Base-by-base conservation (phyloP, 2,888 invertebrate genomes). In the Hedychridium roseum region DNA sequence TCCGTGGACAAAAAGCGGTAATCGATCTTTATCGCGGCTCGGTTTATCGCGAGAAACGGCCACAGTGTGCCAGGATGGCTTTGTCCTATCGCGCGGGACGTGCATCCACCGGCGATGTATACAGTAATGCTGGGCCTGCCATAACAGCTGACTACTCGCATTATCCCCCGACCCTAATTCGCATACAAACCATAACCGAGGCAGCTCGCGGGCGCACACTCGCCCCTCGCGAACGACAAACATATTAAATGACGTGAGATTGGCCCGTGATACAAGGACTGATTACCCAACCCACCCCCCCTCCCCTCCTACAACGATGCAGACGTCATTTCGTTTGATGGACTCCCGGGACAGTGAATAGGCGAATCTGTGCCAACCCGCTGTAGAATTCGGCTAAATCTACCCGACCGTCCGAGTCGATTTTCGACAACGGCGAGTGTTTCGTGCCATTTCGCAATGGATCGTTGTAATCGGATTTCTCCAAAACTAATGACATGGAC, bases 161-260 rank as follows among this genome's bases (percentile, higher is more conserved):
- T 60, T 60, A 60, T 60, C 48, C 52, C 56, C 41, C 44, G 50
- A 38, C 48, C 58, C 47, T 61, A 61, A 63, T 57, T 62, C 50
- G 40, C 43, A 50, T 62, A 50, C 52, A 57, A 47, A 56, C 51
- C 50, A 48, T 62, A 56, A 62, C 49, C 16, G 54, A 45, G 41
- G 35, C 43, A 26, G 34, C 37, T 26, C 47, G 16, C 43, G 43
- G 39, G 26, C 37, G 15, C 16, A 36, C 37, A 28, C 34, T 16
- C 34, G 20, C 32, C 20, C 45, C 23, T 14, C 41, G 37, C 39
- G 46, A 43, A 51, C 47, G 50, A 53, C 59, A 56, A 68, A 66
- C 59, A 64, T 65, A 68, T 61, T 65, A 65, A 68, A 66, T 66
- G 59, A 65, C 53, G 53, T 47, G 58, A 43, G 53, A 66, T 67